These are phyloP conservation scores for Julus scanicus DNA, from an alignment of 2,888 invertebrate species.

Conservation along the genomic window DNA sequence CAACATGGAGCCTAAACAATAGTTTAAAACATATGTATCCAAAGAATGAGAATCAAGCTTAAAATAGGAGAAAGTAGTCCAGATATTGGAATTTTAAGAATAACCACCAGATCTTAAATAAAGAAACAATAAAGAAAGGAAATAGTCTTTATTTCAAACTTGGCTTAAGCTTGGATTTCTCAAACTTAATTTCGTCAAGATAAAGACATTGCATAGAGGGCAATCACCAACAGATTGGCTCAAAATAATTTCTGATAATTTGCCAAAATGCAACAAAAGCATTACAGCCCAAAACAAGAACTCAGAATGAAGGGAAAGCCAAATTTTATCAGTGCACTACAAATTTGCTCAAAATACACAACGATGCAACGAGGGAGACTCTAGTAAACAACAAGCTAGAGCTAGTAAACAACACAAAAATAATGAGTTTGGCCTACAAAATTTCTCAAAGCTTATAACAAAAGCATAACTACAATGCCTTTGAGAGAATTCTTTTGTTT, in stretches of 20 bases:
- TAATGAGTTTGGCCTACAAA: not conserved
- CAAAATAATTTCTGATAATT: not conserved
- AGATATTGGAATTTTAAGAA: too few relatives aligned
- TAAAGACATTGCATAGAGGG: not conserved
- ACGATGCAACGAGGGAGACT: not conserved
- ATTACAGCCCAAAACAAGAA: not conserved
- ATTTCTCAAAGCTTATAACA: not conserved
- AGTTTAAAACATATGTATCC: too few relatives aligned
- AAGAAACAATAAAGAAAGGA: not conserved
- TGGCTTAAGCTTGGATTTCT: not conserved
- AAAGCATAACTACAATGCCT: not conserved
- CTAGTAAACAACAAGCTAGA: too few relatives aligned
- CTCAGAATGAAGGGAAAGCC: not conserved
- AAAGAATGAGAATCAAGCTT: too few relatives aligned
- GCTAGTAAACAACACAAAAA: not conserved
- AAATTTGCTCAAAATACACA: not conserved
- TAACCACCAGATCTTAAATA: too few relatives aligned
- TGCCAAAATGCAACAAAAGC: conserved; percentile 25
- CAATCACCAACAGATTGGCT: not conserved
- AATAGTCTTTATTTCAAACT: not conserved
- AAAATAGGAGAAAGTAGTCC: too few relatives aligned
- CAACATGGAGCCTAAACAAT: conserved; percentile 85
- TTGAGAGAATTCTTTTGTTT: too few relatives aligned
- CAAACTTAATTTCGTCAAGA: not conserved
- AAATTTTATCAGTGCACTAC: not conserved